phyloP scores from a whole-genome alignment of 2,888 invertebrate species.

The Glyphotaelius pellucidus region DNA sequence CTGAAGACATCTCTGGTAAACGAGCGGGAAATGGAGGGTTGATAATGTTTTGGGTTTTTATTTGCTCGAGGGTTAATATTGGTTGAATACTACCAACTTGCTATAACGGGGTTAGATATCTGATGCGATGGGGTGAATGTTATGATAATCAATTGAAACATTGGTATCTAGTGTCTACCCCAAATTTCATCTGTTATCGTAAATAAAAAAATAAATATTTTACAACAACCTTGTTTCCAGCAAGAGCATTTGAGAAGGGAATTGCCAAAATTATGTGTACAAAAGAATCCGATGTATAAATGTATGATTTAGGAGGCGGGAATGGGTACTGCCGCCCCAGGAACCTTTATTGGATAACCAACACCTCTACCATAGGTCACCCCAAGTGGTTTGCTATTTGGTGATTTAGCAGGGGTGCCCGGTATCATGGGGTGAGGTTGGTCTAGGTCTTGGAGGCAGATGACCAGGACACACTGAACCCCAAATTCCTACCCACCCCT shows the following conservation, averaged over 20 bases:
- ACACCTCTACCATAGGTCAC: no score
- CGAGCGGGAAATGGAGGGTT: constrained; percentile 49
- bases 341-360: no score
- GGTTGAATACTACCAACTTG: not conserved
- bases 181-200: not conserved
- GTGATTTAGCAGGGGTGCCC: no score
- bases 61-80: constrained; percentile 29
- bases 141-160: not conserved
- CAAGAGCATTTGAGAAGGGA: not conserved
- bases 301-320: no score
- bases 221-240: not conserved
- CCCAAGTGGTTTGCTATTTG: no score
- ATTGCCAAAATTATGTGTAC: not conserved
- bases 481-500: no score
- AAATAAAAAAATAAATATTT: not conserved
- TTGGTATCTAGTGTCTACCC: not conserved
- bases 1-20: constrained; percentile 46
- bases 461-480: no score
- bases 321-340: no score
- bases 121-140: not conserved
- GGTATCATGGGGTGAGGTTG: no score
- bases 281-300: not conserved
- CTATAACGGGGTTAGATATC: not conserved
- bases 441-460: no score
- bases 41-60: constrained; percentile 42